Conservation (phyloP, 2,797 vertebrate species). For the Naso thynnoides region DNA sequence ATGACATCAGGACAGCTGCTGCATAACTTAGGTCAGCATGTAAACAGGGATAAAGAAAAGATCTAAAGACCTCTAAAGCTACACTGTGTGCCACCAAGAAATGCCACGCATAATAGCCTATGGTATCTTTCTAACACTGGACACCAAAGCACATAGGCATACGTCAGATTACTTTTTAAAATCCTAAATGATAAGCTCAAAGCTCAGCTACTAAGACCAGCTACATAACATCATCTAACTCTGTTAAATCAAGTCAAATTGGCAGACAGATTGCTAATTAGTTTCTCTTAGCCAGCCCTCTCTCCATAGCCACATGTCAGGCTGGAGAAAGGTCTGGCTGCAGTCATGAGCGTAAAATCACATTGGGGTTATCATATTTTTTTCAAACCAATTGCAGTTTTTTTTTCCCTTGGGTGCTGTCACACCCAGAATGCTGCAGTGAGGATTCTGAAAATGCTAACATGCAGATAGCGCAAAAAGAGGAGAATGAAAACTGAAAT, state of each 20-base stretch:
- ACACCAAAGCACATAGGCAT: neutral
- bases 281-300: no score
- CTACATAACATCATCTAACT: neutral
- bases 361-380: no score
- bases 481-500: no score
- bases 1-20: neutral
- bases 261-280: neutral
- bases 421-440: no score
- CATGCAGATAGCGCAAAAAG: no score
- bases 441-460: no score
- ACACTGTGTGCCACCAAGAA: neutral
- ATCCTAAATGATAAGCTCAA: neutral
- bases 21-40: neutral
- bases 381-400: no score
- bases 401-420: no score
- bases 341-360: no score
- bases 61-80: neutral
- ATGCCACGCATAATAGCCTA: neutral
- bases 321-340: no score
- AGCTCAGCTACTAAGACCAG: neutral
- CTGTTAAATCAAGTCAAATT: neutral
- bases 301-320: no score
- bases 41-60: neutral
- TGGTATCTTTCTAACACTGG: no score
- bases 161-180: neutral